Evolutionary conservation across 2,888 invertebrate species (phyloP).

Genomic region (Drosophila suboccidentalis): DNA sequence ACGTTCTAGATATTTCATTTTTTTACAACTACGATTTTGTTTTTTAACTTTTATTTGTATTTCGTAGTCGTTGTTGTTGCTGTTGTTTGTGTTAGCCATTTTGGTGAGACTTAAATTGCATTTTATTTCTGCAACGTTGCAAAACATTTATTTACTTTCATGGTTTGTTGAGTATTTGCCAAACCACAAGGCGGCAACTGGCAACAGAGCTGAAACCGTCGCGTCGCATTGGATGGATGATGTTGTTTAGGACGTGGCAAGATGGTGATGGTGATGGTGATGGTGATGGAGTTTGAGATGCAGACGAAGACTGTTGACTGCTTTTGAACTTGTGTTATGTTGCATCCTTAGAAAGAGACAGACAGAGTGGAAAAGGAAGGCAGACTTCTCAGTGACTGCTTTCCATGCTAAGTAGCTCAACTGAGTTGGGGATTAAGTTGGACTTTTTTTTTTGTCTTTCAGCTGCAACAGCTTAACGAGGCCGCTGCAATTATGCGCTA

Average conservation of each 20-base stretch:
- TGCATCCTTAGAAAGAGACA: conserved; percentile 55
- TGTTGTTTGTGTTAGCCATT: conserved; percentile 66
- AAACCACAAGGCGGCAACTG: conserved; percentile 71
- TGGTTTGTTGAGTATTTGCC: conserved; percentile 82
- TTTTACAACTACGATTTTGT: conserved; percentile 42
- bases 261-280: conserved; percentile 13
- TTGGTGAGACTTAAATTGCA: conserved; percentile 78
- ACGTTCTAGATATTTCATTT: conserved; percentile 52
- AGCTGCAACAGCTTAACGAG: conserved; percentile 29
- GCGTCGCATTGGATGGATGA: conserved; percentile 54
- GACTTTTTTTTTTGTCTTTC: conserved; percentile 25
- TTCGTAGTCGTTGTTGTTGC: not conserved
- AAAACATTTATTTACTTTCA: conserved; percentile 83
- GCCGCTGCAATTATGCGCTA: conserved; percentile 77
- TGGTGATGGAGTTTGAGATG: conserved; percentile 2
- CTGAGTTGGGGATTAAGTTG: conserved; percentile 37
- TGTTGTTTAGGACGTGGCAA: conserved; percentile 32
- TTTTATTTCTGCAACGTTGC: conserved; percentile 82
- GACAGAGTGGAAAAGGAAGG: conserved; percentile 28
- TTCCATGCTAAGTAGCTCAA: conserved; percentile 45
- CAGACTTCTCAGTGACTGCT: conserved; percentile 53
- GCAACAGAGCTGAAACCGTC: conserved; percentile 23
- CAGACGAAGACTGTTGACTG: conserved; percentile 67
- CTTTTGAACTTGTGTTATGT: conserved; percentile 57
- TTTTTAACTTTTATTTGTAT: conserved; percentile 34